Conservation (phyloP, 2,888 invertebrate genomes). For the Trachelus tabidus region DNA sequence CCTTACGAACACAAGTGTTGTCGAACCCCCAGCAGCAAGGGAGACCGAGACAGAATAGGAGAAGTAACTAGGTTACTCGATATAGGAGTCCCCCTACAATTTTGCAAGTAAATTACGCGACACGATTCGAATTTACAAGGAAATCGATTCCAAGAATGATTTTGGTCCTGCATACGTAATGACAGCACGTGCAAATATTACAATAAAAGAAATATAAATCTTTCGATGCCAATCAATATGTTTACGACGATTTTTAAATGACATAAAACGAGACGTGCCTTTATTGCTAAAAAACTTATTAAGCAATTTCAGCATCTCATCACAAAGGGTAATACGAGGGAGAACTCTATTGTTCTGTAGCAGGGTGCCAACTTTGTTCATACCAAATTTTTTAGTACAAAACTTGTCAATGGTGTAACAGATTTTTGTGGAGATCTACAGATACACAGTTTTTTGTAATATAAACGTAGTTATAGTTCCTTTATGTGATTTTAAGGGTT, state of each 20-base stretch:
- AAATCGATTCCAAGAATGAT: background rate
- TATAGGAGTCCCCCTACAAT: background rate
- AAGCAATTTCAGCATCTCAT: background rate
- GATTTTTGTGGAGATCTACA: background rate
- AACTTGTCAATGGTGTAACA: background rate
- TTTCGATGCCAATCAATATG: background rate
- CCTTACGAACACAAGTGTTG: constrained; percentile 54
- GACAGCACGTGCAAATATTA: background rate
- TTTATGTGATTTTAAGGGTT: background rate
- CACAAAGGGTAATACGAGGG: background rate
- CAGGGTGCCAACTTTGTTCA: background rate
- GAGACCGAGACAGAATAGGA: constrained; percentile 13
- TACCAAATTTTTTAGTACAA: background rate
- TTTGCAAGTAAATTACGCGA: background rate
- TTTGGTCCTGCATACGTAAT: background rate
- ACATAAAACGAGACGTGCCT: background rate
- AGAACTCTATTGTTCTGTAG: background rate
- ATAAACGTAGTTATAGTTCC: background rate
- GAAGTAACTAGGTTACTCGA: constrained; percentile 45
- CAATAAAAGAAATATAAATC: background rate
- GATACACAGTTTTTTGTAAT: background rate
- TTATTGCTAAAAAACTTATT: background rate
- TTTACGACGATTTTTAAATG: background rate
- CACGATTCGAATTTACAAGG: background rate
- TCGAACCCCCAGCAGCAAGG: constrained; percentile 45